Evolutionary conservation across 2,888 invertebrate genomes (phyloP).

Genomic region (Leucoptera coffeella): DNA sequence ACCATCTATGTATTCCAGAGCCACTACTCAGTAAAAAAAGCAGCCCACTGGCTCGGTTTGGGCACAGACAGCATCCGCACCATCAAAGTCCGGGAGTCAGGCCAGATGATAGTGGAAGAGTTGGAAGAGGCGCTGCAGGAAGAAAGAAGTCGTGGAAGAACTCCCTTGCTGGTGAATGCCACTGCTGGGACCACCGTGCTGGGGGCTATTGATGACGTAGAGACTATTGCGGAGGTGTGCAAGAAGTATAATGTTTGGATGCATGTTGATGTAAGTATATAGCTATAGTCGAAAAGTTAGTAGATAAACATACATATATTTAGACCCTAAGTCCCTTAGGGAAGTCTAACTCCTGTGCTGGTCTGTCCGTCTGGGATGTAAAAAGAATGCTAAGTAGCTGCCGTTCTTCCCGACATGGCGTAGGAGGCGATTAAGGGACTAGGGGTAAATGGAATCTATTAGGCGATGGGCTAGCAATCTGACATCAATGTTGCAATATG

Average conservation of each 20-base stretch:
- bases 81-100: constrained; percentile 61
- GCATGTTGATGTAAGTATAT: constrained; percentile 68
- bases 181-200: constrained; percentile 79
- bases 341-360: too few species aligned
- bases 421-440: too few species aligned
- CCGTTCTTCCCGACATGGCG: too few species aligned
- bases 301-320: too few species aligned
- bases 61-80: constrained; percentile 65
- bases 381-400: too few species aligned
- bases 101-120: constrained; percentile 60
- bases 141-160: constrained; percentile 10
- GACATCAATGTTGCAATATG: too few species aligned
- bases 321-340: too few species aligned
- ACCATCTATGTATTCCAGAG: too few species aligned
- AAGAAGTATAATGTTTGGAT: constrained; percentile 65
- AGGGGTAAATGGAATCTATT: too few species aligned
- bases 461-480: too few species aligned
- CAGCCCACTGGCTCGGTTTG: constrained; percentile 78
- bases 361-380: too few species aligned
- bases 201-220: constrained; percentile 75
- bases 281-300: too few species aligned
- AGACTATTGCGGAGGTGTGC: constrained; percentile 62
- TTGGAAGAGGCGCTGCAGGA: constrained; percentile 51
- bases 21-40: constrained; percentile 79
- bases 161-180: constrained; percentile 67